Base-by-base conservation (phyloP, 2,888 invertebrate species). In the Ecliptopera silaceata region DNA sequence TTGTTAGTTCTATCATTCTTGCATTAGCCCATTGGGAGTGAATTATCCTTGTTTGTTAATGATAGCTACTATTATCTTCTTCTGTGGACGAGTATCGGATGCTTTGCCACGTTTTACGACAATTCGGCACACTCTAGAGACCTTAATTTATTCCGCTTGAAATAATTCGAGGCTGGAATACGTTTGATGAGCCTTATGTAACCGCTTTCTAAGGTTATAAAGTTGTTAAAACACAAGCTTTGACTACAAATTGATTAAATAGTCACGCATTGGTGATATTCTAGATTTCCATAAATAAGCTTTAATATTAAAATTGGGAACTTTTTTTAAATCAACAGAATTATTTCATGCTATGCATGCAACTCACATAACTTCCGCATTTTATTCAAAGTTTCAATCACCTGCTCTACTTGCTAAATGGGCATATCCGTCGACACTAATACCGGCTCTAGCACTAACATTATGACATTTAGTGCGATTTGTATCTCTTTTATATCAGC, bases 121-220 rank as follows among this genome's bases (percentile, higher is more conserved):
- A 69, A 71, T 69, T 64, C 69, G 61, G 67, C 63, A 62, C 64
- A 56, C 58, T 58, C 60, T 68, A 64, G 70, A 67, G 72, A 70
- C 75, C 75, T 75, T 82, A 80, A 82, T 83, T n/a, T 81, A 80
- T 75, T 71, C 68, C 66, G 68, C 50, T 55, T 55, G 46, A 45
- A 43, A 50, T 32, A 38, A 47, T 54, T 54, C 50, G 36, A 46
- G 53, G 43, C 43, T 54, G 32, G 20, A 36, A 49, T 49, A 46
- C 49, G 41, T 17, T 15, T n/a, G n/a, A 31, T 18, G 46, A 18
- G 13, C 44, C 42, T 58, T 53, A 58, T 13, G 26, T 53, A 45
- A 58, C 48, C 36, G 12, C 44, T 49, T 49, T 50, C 41, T 50
- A 41, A 45, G 57, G 39, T 53, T 38, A 51, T 4, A n/a, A 29